Conservation (phyloP, 2,888 invertebrate genomes). For the Pollenia amentaria region DNA sequence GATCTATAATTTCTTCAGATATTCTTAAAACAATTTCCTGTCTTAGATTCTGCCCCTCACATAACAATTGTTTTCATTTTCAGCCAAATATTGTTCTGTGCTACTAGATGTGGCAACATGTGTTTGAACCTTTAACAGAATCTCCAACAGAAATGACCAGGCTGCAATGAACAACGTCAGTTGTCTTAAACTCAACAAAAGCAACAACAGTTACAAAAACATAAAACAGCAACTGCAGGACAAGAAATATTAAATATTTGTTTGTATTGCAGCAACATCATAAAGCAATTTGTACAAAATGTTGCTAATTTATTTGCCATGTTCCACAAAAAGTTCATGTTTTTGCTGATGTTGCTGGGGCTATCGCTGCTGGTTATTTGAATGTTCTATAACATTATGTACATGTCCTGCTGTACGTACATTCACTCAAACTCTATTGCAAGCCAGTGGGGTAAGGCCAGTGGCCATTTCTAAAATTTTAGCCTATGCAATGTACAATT, state of each 20-base stretch:
- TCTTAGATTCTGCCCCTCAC: background rate
- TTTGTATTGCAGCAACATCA: constrained; percentile 52
- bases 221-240: constrained; percentile 46
- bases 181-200: constrained; percentile 23
- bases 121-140: constrained; percentile 32
- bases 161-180: constrained; percentile 50
- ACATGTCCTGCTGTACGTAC: constrained; percentile 1
- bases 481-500: constrained; percentile 39
- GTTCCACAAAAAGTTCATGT: constrained; percentile 76
- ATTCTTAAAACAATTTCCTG: background rate
- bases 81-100: background rate
- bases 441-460: background rate
- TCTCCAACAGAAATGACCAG: constrained; percentile 49
- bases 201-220: constrained; percentile 24
- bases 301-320: constrained; percentile 84
- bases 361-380: constrained; percentile 36
- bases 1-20: background rate
- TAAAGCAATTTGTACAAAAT: constrained; percentile 79
- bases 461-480: constrained; percentile 23
- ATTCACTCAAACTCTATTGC: background rate
- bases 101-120: constrained; percentile 1
- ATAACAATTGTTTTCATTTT: background rate
- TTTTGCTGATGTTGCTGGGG: constrained; percentile 59
- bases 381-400: constrained; percentile 33
- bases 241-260: constrained; percentile 58